phyloP scores from a whole-genome alignment of 2,113 vertebrate genomes.

The Oreocharis arfaki region DNA sequence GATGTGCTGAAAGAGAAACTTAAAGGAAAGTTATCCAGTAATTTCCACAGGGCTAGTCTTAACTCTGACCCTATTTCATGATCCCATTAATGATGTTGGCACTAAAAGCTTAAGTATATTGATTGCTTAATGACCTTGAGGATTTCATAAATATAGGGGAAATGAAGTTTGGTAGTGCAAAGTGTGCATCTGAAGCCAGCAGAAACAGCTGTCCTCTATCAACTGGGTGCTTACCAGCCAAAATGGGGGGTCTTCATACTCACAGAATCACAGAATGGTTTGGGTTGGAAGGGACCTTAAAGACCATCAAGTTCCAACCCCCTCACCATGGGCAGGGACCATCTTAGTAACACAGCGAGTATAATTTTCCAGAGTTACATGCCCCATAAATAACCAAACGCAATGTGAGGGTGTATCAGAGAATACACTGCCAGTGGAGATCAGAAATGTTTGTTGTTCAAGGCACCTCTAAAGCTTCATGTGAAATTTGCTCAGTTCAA shows the following conservation, averaged over 20 bases:
- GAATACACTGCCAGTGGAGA: neutral
- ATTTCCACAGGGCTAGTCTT: neutral
- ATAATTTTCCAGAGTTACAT: neutral
- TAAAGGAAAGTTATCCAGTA: neutral
- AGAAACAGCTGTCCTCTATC: neutral
- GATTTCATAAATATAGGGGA: neutral
- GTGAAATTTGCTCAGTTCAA: neutral
- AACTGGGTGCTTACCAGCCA: neutral
- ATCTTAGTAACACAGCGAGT: neutral
- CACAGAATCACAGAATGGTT: neutral
- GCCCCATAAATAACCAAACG: neutral
- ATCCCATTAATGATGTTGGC: neutral
- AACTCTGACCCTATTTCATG: neutral
- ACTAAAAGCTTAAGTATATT: neutral
- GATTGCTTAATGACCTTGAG: neutral
- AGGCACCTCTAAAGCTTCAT: neutral
- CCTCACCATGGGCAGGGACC: neutral
- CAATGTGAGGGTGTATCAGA: neutral
- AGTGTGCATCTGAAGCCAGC: neutral
- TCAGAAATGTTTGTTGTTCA: neutral
- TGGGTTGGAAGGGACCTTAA: neutral
- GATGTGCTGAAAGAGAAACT: neutral
- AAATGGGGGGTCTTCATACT: rapidly evolving
- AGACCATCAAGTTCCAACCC: neutral
- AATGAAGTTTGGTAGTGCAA: neutral